Percentiles rank a stretch among this genome's conserved stretches.
phyloP scores from a whole-genome alignment of 2,797 vertebrate genomes.

The Gymnodraco acuticeps region DNA sequence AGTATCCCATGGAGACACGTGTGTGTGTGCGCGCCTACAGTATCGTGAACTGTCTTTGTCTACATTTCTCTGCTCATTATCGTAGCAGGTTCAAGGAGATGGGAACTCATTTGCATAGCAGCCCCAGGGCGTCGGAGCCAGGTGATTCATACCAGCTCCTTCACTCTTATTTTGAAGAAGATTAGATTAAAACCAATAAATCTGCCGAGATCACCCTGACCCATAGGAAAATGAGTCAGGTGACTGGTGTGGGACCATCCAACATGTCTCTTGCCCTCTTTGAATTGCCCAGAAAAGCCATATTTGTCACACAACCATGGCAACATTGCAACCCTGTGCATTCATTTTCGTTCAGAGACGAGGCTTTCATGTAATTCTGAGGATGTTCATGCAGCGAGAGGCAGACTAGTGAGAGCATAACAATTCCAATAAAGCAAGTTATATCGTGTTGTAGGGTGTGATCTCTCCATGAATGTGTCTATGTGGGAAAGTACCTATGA shows the following conservation, averaged over 20 bases:
- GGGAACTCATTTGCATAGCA: constrained; percentile 80
- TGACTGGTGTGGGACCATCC: constrained; percentile 37
- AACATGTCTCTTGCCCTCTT: constrained; percentile 22
- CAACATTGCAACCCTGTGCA: constrained; percentile 22
- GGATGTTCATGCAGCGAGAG: constrained; percentile 13
- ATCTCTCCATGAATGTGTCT: constrained; percentile 8
- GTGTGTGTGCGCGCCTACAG: constrained; percentile 28
- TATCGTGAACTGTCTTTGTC: constrained; percentile 67
- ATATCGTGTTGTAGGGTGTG: neutral
- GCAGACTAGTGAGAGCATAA: constrained; percentile 24
- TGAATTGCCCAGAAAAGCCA: constrained; percentile 19
- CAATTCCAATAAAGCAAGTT: constrained; percentile 28
- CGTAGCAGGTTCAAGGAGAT: constrained; percentile 76
- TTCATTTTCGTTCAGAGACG: constrained; percentile 21
- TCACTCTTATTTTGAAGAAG: constrained; percentile 65
- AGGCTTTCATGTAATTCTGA: constrained; percentile 31
- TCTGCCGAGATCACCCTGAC: constrained; percentile 70
- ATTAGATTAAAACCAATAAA: constrained; percentile 83
- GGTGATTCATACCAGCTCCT: constrained; percentile 78
- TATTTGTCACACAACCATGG: constrained; percentile 45
- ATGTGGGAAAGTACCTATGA: constrained; percentile 1
- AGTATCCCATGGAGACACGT: constrained; percentile 51
- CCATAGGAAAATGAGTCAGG: constrained; percentile 49
- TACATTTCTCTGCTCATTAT: constrained; percentile 76
- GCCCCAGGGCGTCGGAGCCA: constrained; percentile 64